A percentile compares a stretch with the other conserved stretches of the same genome.
phyloP scores from a whole-genome alignment of 2,797 vertebrate genomes.

The Falco novaeseelandiae region DNA sequence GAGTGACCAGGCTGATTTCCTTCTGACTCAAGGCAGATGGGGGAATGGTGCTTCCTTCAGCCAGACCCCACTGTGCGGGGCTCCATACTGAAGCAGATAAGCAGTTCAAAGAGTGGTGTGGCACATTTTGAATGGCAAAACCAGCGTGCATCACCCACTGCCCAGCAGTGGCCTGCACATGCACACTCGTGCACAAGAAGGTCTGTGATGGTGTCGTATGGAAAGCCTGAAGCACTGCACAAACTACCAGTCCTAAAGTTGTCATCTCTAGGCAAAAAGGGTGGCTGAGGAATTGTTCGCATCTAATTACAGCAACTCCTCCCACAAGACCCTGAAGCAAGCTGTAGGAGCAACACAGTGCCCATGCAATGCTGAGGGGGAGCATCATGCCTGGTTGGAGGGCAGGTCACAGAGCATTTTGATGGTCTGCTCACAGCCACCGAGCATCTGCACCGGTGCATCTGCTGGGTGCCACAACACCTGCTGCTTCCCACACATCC shows the following conservation, averaged over 20 bases:
- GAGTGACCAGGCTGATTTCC: neutral
- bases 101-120: too few species aligned
- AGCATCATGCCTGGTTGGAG: accelerated
- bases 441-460: accelerated
- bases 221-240: neutral
- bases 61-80: neutral
- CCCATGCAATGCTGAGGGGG: neutral
- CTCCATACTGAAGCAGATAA: neutral
- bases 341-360: neutral
- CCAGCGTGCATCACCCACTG: too few species aligned
- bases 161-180: accelerated
- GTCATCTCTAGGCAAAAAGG: neutral
- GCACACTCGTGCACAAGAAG: accelerated
- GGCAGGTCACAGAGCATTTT: neutral
- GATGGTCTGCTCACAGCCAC: neutral
- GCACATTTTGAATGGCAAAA: neutral
- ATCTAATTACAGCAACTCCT: neutral
- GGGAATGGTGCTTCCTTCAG: neutral
- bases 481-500: accelerated
- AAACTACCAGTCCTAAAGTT: accelerated
- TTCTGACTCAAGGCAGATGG: accelerated
- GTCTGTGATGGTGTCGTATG: accelerated
- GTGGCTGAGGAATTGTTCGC: neutral
- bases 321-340: neutral
- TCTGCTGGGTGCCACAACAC: neutral